phyloP scores from a whole-genome alignment of 2,113 vertebrate species.

The Heterotis niloticus region DNA sequence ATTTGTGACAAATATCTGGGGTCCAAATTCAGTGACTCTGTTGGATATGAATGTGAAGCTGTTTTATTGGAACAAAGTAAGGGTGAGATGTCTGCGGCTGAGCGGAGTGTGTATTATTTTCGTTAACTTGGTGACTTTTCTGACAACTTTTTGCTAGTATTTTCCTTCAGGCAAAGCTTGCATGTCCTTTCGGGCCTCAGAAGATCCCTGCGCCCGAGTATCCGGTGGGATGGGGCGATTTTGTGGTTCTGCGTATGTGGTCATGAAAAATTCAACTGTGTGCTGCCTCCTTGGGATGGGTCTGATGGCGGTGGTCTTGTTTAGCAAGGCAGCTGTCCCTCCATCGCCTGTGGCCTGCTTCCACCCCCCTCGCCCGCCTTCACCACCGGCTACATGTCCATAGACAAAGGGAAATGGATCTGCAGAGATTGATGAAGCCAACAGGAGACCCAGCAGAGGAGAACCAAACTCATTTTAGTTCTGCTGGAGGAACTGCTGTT shows the following conservation, averaged over 20 bases:
- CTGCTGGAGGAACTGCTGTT: background rate
- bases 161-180: slow-evolving; percentile 69
- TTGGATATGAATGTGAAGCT: background rate
- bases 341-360: background rate
- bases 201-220: slow-evolving; percentile 49
- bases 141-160: slow-evolving; percentile 47
- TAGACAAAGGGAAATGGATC: background rate
- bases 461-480: background rate
- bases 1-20: background rate
- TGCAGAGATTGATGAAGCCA: background rate
- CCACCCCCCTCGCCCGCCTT: background rate
- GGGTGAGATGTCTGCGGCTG: slow-evolving; percentile 19
- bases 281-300: slow-evolving; percentile 84
- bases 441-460: background rate
- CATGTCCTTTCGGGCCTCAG: slow-evolving; percentile 50
- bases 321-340: slow-evolving; percentile 53
- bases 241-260: slow-evolving; percentile 87
- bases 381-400: background rate
- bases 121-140: slow-evolving; percentile 14
- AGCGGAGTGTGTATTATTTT: slow-evolving; percentile 2
- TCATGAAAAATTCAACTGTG: slow-evolving; percentile 94
- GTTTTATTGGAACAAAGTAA: background rate
- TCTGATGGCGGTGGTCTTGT: slow-evolving; percentile 94
- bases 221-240: slow-evolving; percentile 66
- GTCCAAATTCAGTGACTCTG: background rate